Evolutionary conservation across 2,797 vertebrate genomes (phyloP), one percentile per base, ranked within the genome.

Genomic region (Oreonectes daqikongensis): DNA sequence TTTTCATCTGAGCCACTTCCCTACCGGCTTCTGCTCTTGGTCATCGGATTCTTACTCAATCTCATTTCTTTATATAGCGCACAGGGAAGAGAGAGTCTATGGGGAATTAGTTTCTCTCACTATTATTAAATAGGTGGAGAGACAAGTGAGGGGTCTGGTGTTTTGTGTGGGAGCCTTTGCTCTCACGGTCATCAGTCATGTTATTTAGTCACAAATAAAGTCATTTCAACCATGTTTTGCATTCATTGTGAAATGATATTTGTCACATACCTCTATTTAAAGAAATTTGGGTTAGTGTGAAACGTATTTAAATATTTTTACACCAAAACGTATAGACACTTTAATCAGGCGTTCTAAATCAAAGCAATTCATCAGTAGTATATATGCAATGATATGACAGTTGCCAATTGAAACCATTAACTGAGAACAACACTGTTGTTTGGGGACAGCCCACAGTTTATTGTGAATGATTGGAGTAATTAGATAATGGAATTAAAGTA

Each of bases 401-500:
- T 64, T 52, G 8, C 44, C 30, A 8, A 26, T 53, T 61, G 32
- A 55, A 74, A 53, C 42, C 3, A 52, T 53, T 57, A 48, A 69
- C 53, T 68, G 17, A 81, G 86, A 84, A 87, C 88, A 86, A 75
- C 81, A 63, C 44, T 14, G 77, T 85, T 77, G 69, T 81, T 88
- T 85, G 81, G 77, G 75, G 55, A 65, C 78, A 66, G 82, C 86
- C 81, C 83, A 79, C 82, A 81, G 81, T 85, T 86, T 90, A 91
- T 89, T 91, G 84, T 82, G 86, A 86, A 83, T 91, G 90, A 93
- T 92, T 90, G 88, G 86, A 90, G 90, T 91, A 90, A 90, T 86
- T 89, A 85, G 89, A 87, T 91, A 91, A 90, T 93, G 89, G 91
- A 92, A 91, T 92, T 91, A 90, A 90, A 92, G 89, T 90, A 90